Conservation (phyloP, 2,113 vertebrate genomes). For the Malurus elegans region DNA sequence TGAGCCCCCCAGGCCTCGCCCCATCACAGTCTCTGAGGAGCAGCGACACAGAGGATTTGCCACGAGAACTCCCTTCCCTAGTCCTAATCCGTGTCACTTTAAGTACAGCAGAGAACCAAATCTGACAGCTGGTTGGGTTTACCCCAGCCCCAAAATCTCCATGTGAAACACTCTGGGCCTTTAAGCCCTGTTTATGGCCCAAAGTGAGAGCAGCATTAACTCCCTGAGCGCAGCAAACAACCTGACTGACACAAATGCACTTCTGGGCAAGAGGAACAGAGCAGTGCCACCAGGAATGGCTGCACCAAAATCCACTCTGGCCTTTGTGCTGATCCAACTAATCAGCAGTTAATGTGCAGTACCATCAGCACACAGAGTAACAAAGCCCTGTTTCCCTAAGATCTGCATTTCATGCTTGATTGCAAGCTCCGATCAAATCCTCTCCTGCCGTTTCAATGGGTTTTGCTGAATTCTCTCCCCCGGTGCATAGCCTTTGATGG, state of each 20-base stretch:
- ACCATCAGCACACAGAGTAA: not conserved
- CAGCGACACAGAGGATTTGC: not conserved
- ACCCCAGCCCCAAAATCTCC: not conserved
- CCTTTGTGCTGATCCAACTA: conserved; percentile 1
- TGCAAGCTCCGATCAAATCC: not conserved
- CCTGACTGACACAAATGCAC: not conserved
- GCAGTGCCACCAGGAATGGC: not conserved
- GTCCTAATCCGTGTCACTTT: not conserved
- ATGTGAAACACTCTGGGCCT: not conserved
- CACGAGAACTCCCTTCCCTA: not conserved
- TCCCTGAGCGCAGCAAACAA: not conserved
- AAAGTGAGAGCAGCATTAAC: conserved; percentile 16
- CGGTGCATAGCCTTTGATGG: not conserved
- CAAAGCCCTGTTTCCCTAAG: conserved; percentile 18
- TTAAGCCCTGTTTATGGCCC: conserved; percentile 18
- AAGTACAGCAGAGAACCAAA: not conserved
- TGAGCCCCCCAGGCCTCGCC: not conserved
- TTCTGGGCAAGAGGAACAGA: not conserved
- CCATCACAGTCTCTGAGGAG: accelerated
- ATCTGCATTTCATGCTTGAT: conserved; percentile 37
- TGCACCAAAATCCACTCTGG: not conserved
- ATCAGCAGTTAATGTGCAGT: conserved; percentile 40
- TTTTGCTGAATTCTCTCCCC: conserved; percentile 7
- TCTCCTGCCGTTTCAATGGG: not conserved
- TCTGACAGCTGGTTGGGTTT: conserved; percentile 1